Base-by-base conservation (phyloP, 2,888 invertebrate genomes). In the Ariolimax columbianus region DNA sequence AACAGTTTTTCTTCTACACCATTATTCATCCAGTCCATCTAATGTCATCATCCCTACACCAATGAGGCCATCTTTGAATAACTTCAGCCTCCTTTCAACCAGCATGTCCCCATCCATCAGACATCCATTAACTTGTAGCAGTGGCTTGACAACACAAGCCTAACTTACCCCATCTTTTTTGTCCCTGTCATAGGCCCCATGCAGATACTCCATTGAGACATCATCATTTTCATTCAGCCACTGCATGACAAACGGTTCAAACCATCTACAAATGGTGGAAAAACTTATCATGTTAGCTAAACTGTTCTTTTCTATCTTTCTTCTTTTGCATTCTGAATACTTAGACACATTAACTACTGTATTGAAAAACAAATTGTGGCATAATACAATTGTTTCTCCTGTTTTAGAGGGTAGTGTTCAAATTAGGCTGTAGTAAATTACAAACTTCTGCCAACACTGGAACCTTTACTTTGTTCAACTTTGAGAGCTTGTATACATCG, bases 171-270 rank as follows among this genome's bases (percentile, higher is more conserved):
- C 93, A 88, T 94, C 94, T 87, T 93, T 93, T 87, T 92, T 93
- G 89, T 99, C 99, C 94, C 99, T 96, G 94, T 97, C 98, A 95
- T 99, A 99, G 91, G 99, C 99, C 94, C 99, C 98, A 94, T 99
- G 97, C 89, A 99, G 96, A 95, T 99, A 99, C 94, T 99, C 99
- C 93, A 99, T 95, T 0, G 99, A 99, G 0, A 99, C 99, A 91
- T 99, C 99, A 93, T 99, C 99, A 94, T 99, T 99, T 94, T 99
- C 99, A 93, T 99, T 99, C 68, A 99, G 96, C 99, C 99, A 99
- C 94, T 99, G 99, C 99, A 99, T 99, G 73, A 99, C 99, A 95
- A 99, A 99, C n/a, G 99, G 99, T 94, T 99, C 99, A 94, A 99
- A 99, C 99, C 99, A 99, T 89, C 95, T 96, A 91, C 26, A 47